A percentile compares a stretch with the other conserved stretches of the same genome.
Conservation (phyloP, 2,888 invertebrate species). For the Bimastos eiseni region DNA sequence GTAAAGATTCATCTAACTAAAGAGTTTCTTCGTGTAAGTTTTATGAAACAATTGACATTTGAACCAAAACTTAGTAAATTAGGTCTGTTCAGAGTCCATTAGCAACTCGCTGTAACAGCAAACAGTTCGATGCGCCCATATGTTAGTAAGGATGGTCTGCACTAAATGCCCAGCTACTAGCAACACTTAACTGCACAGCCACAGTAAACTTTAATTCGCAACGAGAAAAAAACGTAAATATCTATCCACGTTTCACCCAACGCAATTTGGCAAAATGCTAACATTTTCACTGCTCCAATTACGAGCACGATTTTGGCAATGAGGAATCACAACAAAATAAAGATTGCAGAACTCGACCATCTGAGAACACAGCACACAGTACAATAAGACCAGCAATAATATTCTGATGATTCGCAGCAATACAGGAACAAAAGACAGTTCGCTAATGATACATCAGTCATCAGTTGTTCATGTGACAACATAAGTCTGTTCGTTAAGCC, state of each 20-base stretch:
- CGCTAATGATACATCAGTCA: background rate
- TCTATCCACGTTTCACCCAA: background rate
- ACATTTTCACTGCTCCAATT: background rate
- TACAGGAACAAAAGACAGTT: background rate
- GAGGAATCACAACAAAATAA: background rate
- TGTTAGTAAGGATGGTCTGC: background rate
- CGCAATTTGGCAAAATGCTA: background rate
- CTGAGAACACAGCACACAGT: background rate
- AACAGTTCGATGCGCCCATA: background rate
- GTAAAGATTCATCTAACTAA: background rate
- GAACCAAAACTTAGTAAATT: background rate
- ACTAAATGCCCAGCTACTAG: no score
- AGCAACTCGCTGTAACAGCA: background rate
- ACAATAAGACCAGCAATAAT: background rate
- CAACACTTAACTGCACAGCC: no score
- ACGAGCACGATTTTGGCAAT: background rate
- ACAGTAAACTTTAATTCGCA: no score
- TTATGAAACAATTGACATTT: background rate
- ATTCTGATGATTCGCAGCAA: background rate
- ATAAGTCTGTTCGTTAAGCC: background rate
- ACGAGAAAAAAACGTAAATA: background rate
- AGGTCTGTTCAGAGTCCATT: background rate
- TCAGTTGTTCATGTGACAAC: background rate
- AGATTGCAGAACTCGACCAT: background rate
- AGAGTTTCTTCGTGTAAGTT: background rate